Percentiles rank a stretch among this genome's conserved stretches.
Conservation (phyloP, 35 echinoderm and acorn worm genomes). For the Ophiothrix spiculata region DNA sequence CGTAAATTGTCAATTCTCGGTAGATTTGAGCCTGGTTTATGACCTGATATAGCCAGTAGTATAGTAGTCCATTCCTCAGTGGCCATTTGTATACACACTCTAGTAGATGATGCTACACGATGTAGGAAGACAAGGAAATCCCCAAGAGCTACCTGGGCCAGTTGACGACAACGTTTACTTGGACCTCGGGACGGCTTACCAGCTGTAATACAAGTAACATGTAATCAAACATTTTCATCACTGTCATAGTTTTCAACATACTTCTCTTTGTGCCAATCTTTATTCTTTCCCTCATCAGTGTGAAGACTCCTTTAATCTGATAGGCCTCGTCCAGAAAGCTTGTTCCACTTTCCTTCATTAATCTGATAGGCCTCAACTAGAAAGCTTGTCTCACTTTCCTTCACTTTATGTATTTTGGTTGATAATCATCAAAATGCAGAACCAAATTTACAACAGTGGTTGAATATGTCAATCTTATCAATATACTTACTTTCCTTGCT, state of each 20-base stretch:
- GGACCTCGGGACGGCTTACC: conserved; percentile 4
- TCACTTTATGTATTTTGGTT: no score
- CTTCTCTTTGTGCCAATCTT: neutral
- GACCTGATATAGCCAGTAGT: conserved; percentile 74
- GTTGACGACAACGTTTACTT: conserved; percentile 35
- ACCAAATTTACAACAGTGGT: no score
- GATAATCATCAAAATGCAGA: no score
- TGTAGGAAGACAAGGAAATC: conserved; percentile 95
- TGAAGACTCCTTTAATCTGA: no score
- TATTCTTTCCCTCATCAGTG: neutral
- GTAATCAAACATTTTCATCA: neutral
- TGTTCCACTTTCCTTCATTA: no score
- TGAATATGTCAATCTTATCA: no score
- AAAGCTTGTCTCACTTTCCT: no score
- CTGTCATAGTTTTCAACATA: no score
- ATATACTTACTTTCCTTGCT: no score
- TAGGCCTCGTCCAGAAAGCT: no score
- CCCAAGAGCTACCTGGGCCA: conserved; percentile 84
- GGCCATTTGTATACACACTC: conserved; percentile 71
- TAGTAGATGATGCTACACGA: conserved; percentile 60
- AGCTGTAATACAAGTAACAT: neutral
- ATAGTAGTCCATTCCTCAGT: conserved; percentile 66
- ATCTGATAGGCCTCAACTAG: no score
- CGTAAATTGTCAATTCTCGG: conserved; percentile 75
- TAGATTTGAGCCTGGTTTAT: conserved; percentile 52